Conservation (phyloP, 2,888 invertebrate genomes). For the Sycophila texana region DNA sequence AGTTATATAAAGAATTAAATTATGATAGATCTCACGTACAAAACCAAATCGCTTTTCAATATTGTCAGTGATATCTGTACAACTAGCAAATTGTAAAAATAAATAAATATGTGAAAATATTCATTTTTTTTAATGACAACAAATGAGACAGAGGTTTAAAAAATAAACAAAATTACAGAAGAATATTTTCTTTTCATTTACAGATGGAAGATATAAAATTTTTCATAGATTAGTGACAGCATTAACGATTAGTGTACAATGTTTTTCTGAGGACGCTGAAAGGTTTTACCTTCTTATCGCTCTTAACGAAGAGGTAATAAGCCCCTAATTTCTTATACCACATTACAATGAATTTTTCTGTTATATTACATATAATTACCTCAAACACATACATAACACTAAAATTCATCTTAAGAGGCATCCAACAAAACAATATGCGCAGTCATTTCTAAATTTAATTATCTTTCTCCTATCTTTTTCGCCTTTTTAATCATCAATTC, state of each 20-base stretch:
- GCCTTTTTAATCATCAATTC: slow-evolving; percentile 36
- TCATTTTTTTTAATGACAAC: background rate
- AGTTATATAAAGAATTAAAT: background rate
- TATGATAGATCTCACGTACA: background rate
- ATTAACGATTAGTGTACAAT: slow-evolving; percentile 66
- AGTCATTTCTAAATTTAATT: slow-evolving; percentile 17
- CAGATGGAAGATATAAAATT: slow-evolving; percentile 71
- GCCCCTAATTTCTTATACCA: slow-evolving; percentile 10
- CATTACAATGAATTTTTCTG: slow-evolving; percentile 2
- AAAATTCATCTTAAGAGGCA: slow-evolving; percentile 8
- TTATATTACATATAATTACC: slow-evolving; percentile 25
- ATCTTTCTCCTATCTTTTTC: background rate
- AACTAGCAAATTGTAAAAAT: no score
- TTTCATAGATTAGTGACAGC: slow-evolving; percentile 69
- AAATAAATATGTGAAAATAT: background rate
- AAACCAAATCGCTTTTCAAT: background rate
- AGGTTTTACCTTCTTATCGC: slow-evolving; percentile 48
- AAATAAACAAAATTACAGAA: slow-evolving; percentile 63
- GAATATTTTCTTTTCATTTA: slow-evolving; percentile 72
- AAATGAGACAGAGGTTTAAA: slow-evolving; percentile 13
- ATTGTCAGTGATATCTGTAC: background rate
- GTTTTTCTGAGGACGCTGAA: slow-evolving; percentile 60
- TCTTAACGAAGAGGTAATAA: slow-evolving; percentile 30
- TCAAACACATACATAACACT: slow-evolving; percentile 24
- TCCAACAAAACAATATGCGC: slow-evolving; percentile 3